phyloP scores from a whole-genome alignment of 2,888 invertebrate species.

The Ennomos fuscantarius region DNA sequence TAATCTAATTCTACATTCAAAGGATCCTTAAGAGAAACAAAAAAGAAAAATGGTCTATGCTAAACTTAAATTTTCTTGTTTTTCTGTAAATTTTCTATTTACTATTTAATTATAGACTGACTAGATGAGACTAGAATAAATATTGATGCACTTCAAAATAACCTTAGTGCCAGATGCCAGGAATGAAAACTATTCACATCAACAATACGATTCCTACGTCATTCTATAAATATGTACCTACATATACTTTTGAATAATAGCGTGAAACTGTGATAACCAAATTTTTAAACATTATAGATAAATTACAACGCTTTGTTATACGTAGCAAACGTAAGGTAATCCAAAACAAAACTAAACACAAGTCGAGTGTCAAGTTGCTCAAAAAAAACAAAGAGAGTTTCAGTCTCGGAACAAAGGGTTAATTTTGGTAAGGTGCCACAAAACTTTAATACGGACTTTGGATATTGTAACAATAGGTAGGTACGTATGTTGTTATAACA shows the following conservation, averaged over 20 bases:
- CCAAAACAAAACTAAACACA: conserved; percentile 28
- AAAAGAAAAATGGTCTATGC: no score
- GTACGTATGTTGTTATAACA: conserved; percentile 11
- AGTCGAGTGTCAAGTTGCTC: conserved; percentile 48
- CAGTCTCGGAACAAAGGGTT: conserved; percentile 48
- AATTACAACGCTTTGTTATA: conserved; percentile 6
- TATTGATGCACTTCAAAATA: conserved; percentile 9
- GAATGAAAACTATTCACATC: conserved; percentile 6
- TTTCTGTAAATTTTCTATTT: no score
- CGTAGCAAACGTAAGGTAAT: conserved; percentile 6
- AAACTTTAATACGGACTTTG: conserved; percentile 29
- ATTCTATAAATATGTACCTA: background rate
- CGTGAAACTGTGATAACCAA: background rate
- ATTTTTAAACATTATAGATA: background rate
- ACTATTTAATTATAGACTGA: background rate
- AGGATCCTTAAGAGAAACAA: no score
- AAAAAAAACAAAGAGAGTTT: conserved; percentile 48
- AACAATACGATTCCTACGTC: background rate
- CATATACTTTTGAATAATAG: no score
- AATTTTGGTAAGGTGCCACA: conserved; percentile 40
- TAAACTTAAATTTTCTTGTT: no score
- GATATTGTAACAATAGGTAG: conserved; percentile 27
- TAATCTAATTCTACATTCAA: no score
- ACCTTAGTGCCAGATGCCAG: conserved; percentile 18
- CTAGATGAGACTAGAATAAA: conserved; percentile 1